Evolutionary conservation across 2,113 vertebrate species (phyloP).

Genomic region (Cygnus buccinator): DNA sequence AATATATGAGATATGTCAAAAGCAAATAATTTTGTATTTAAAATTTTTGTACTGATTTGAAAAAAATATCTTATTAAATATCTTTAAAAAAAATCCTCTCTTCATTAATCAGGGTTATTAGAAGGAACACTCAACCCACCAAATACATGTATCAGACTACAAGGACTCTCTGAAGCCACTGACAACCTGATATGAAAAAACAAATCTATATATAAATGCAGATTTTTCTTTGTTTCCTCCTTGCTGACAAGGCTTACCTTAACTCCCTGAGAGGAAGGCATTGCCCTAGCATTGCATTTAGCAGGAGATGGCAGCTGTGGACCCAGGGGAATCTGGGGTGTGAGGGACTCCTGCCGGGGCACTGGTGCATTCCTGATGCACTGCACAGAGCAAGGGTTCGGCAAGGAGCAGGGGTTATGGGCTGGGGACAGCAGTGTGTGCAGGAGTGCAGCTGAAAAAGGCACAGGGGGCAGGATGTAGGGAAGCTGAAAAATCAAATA

Average conservation of each 20-base stretch:
- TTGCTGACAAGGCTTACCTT: not conserved
- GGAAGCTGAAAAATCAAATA: fast-evolving
- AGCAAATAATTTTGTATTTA: slow-evolving; percentile 85
- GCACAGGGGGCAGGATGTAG: fast-evolving
- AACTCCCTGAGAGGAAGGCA: fast-evolving
- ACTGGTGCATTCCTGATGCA: too few relatives aligned
- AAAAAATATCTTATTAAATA: slow-evolving; percentile 83
- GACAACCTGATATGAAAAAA: fast-evolving
- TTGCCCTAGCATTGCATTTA: fast-evolving
- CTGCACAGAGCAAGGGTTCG: not conserved
- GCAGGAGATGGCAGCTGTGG: too few relatives aligned
- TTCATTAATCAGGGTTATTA: not conserved
- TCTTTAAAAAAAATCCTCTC: slow-evolving; percentile 64
- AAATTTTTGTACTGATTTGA: slow-evolving; percentile 85
- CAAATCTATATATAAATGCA: too few relatives aligned
- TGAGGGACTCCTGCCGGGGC: not conserved
- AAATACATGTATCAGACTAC: not conserved
- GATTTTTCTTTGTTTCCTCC: not conserved
- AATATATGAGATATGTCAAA: slow-evolving; percentile 75
- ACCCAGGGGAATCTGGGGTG: fast-evolving
- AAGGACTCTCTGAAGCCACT: not conserved
- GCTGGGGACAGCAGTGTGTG: not conserved
- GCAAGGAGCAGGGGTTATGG: not conserved
- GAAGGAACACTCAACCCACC: not conserved
- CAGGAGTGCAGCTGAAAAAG: fast-evolving